Evolutionary conservation across 2,888 invertebrate genomes (phyloP).

Genomic region (Bruchidius siliquastri): DNA sequence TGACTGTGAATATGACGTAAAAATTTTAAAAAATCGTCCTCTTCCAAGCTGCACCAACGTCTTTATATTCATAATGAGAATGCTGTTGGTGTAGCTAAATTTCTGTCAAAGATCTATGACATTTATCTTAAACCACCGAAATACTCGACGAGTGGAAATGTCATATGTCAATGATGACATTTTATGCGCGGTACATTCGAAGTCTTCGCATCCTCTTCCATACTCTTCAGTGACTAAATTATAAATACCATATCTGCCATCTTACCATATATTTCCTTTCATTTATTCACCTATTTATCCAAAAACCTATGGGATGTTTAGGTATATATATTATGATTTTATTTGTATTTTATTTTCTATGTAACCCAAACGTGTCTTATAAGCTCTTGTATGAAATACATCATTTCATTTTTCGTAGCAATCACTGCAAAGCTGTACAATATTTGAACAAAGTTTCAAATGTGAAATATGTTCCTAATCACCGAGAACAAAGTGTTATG

Average conservation of each 20-base stretch:
- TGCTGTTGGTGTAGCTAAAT: too few relatives aligned
- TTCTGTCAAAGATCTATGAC: too few relatives aligned
- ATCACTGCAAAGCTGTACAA: too few relatives aligned
- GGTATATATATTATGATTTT: slow-evolving; percentile 11
- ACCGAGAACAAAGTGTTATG: too few relatives aligned
- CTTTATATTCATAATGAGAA: too few relatives aligned
- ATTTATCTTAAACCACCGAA: too few relatives aligned
- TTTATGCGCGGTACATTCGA: neutral
- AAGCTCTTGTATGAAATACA: neutral
- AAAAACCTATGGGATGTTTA: slow-evolving; percentile 19
- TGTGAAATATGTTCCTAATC: too few relatives aligned
- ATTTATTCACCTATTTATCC: slow-evolving; percentile 13
- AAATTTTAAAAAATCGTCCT: too few relatives aligned
- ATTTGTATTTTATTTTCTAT: slow-evolving; percentile 6
- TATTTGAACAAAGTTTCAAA: too few relatives aligned
- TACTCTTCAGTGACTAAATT: neutral
- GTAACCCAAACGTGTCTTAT: neutral
- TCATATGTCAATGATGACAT: neutral
- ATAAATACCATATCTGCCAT: slow-evolving; percentile 4
- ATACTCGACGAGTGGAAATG: neutral
- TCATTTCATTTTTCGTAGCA: neutral
- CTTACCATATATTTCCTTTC: slow-evolving; percentile 11
- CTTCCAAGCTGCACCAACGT: too few relatives aligned
- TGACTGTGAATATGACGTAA: neutral
- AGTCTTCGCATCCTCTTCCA: too few relatives aligned